These are phyloP conservation scores for Eupithecia abbreviata DNA, from an alignment of 2,888 invertebrate genomes.

Conservation along the genomic window DNA sequence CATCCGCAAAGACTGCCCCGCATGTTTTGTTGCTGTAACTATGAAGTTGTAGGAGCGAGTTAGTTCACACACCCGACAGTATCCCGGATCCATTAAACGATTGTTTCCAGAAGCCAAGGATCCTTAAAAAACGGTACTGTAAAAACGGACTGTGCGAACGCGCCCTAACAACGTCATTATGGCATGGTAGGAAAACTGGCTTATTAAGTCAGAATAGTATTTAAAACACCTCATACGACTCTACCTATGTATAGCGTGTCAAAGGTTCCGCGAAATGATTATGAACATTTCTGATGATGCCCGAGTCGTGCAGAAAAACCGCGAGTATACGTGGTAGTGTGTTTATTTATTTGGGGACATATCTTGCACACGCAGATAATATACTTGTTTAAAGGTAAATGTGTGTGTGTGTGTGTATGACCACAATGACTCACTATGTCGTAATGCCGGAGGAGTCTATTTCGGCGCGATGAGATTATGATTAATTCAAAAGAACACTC, in stretches of 20 bases:
- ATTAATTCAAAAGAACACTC: constrained; percentile 58
- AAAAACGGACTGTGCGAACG: too few species aligned
- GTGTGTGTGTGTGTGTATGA: constrained; percentile 63
- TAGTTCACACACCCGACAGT: too few species aligned
- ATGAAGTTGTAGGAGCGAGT: too few species aligned
- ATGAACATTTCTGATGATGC: constrained; percentile 63
- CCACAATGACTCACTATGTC: constrained; percentile 76
- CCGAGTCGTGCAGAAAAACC: constrained; percentile 78
- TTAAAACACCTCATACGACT: constrained; percentile 20
- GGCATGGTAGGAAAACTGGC: constrained; percentile 15
- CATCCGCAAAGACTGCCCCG: too few species aligned
- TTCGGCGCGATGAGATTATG: constrained; percentile 79
- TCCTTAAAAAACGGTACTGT: too few species aligned
- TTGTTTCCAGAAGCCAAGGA: too few species aligned
- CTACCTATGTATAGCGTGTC: constrained; percentile 27
- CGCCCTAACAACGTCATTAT: constrained; percentile 2
- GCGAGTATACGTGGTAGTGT: constrained; percentile 55
- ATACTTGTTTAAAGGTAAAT: constrained; percentile 68
- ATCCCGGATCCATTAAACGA: too few species aligned
- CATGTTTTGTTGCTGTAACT: too few species aligned
- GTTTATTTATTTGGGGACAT: constrained; percentile 73
- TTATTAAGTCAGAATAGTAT: constrained; percentile 9
- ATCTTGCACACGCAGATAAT: constrained; percentile 62
- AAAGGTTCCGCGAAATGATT: constrained; percentile 56
- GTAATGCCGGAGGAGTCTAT: constrained; percentile 77